These are phyloP conservation scores for Oscarella lobularis DNA, from an alignment of 37 sponge, comb jelly and placozoan species.

Conservation along the genomic window DNA sequence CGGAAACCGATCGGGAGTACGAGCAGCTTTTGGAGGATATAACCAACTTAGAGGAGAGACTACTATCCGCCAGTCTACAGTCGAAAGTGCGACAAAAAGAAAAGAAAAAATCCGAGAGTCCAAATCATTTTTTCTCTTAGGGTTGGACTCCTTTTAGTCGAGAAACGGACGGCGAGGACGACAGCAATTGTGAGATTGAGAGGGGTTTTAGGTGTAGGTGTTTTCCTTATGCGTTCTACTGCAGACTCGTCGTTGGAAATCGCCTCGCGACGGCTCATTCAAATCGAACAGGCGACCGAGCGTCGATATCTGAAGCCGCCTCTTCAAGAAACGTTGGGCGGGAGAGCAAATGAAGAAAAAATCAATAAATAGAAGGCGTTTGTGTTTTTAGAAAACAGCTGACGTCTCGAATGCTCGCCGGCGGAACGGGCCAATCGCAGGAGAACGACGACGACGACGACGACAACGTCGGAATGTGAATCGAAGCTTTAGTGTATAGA, in stretches of 20 bases:
- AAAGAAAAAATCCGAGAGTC: not conserved
- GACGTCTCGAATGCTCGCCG: too few species aligned
- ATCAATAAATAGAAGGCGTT: too few species aligned
- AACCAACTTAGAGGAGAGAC: not conserved
- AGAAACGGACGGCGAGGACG: not conserved
- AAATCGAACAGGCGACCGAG: constrained; percentile 38
- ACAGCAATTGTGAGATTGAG: not conserved
- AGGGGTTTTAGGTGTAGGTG: not conserved
- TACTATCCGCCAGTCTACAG: not conserved
- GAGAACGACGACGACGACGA: too few species aligned
- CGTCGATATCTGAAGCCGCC: constrained; percentile 75
- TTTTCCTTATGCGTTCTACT: not conserved
- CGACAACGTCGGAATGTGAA: too few species aligned
- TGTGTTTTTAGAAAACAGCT: too few species aligned
- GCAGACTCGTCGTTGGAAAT: constrained; percentile 4
- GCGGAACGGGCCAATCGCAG: too few species aligned
- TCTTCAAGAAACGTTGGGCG: constrained; percentile 40
- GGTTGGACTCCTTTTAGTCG: not conserved
- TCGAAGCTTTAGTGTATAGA: too few species aligned
- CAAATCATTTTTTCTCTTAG: not conserved
- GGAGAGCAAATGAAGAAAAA: too few species aligned
- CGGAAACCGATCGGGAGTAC: not conserved
- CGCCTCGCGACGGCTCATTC: constrained; percentile 26
- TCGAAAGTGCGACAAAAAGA: not conserved
- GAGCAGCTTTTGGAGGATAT: not conserved